These are phyloP conservation scores for Lepidocyrtinus sp. DNA, from an alignment of 2,888 invertebrate genomes.

Conservation along the genomic window DNA sequence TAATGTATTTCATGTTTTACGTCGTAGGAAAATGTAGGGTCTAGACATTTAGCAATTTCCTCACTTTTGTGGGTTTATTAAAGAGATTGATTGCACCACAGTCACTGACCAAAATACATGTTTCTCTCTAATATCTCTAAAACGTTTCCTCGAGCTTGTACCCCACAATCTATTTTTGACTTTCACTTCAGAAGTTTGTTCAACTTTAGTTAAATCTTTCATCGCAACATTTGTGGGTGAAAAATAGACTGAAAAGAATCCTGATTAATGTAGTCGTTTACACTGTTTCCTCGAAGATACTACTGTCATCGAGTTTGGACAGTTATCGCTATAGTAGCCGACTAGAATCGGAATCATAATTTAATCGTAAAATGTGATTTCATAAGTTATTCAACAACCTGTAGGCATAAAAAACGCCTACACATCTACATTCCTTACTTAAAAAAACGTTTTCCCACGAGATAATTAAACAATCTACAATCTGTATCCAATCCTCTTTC, in stretches of 20 bases:
- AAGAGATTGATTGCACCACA: no score
- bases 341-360: conserved; percentile 2
- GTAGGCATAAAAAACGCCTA: background rate
- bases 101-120: no score
- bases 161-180: background rate
- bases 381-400: conserved; percentile 24
- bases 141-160: no score
- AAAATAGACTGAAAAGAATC: conserved; percentile 4
- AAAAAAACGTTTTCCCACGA: no score
- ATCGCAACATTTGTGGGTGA: background rate
- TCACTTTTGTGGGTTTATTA: no score
- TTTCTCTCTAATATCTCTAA: no score
- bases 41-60: no score
- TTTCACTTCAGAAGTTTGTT: background rate
- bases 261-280: conserved; percentile 17
- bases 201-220: background rate
- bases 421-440: no score
- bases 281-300: conserved; percentile 23
- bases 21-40: no score
- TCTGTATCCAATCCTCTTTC: no score
- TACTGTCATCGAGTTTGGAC: conserved; percentile 21
- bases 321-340: conserved; percentile 14
- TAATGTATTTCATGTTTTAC: no score
- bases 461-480: no score
- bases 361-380: conserved; percentile 12